Conservation (phyloP, 2,888 invertebrate species). For the Caenorhabditis auriculariae region DNA sequence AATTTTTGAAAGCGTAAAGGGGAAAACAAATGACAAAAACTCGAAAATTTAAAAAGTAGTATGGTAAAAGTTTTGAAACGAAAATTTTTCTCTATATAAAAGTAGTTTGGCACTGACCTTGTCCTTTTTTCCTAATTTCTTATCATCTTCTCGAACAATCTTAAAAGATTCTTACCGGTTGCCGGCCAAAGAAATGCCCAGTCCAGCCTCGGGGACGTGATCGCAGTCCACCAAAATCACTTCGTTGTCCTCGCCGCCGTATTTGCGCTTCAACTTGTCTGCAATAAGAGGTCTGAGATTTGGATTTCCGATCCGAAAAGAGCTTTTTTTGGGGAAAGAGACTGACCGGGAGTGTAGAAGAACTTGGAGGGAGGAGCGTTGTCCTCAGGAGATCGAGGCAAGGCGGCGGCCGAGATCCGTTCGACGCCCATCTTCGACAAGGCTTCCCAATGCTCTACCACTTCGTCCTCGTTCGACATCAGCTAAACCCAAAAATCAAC, state of each 20-base stretch:
- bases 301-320: no score
- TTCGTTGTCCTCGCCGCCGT: conserved; percentile 75
- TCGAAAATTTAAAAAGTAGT: no score
- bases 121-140: no score
- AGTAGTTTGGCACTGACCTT: no score
- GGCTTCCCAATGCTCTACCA: neutral
- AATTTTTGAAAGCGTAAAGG: no score
- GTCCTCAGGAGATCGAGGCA: conserved; percentile 70
- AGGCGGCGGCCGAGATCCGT: conserved; percentile 57
- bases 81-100: no score
- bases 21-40: no score
- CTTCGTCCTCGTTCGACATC: neutral
- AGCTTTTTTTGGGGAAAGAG: no score
- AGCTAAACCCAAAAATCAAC: no score
- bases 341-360: conserved; percentile 19
- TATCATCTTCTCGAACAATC: no score
- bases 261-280: conserved; percentile 92
- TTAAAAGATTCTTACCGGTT: conserved; percentile 77
- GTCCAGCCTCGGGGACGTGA: conserved; percentile 75
- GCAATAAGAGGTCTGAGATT: conserved; percentile 60
- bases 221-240: conserved; percentile 74
- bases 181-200: conserved; percentile 90
- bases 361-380: conserved; percentile 70
- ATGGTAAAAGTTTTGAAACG: no score
- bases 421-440: conserved; percentile 19